Conservation (phyloP, 1,140 invertebrate species). For the Brachionus asplanchnoidis region DNA sequence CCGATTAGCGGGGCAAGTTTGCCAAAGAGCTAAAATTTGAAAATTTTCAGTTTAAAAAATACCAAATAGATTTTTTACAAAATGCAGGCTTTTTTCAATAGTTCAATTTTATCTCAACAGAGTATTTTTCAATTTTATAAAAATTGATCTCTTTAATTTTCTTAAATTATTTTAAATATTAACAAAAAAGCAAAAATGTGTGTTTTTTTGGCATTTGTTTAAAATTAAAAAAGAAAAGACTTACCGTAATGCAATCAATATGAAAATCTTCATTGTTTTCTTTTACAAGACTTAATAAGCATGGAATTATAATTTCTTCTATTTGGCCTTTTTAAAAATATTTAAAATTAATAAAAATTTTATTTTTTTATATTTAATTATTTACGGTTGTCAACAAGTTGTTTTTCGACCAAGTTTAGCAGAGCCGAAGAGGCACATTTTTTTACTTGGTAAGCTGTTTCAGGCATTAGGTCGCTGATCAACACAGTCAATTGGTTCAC, state of each 20-base stretch:
- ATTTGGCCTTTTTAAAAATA: conserved; percentile 15
- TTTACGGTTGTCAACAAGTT: conserved; percentile 22
- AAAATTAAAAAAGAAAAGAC: neutral
- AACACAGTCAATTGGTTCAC: neutral
- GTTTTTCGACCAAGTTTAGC: neutral
- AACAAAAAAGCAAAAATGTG: no score
- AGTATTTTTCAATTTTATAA: neutral
- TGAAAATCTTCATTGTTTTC: conserved; percentile 42
- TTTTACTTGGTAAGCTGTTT: conserved; percentile 37
- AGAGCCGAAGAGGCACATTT: neutral
- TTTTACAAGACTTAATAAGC: conserved; percentile 24
- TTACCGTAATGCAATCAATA: conserved; percentile 34
- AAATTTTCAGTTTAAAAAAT: neutral
- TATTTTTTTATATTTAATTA: neutral
- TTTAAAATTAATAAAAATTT: neutral
- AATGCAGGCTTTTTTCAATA: neutral
- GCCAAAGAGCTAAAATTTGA: conserved; percentile 20
- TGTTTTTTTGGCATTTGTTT: neutral
- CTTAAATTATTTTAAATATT: neutral
- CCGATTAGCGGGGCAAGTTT: conserved; percentile 16
- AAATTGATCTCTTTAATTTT: neutral
- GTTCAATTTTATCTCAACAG: neutral
- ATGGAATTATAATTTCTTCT: conserved; percentile 31
- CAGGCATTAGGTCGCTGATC: conserved; percentile 22
- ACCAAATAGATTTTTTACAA: neutral